Base-by-base conservation (phyloP, 1,140 invertebrate genomes). In the Venturia canescens region DNA sequence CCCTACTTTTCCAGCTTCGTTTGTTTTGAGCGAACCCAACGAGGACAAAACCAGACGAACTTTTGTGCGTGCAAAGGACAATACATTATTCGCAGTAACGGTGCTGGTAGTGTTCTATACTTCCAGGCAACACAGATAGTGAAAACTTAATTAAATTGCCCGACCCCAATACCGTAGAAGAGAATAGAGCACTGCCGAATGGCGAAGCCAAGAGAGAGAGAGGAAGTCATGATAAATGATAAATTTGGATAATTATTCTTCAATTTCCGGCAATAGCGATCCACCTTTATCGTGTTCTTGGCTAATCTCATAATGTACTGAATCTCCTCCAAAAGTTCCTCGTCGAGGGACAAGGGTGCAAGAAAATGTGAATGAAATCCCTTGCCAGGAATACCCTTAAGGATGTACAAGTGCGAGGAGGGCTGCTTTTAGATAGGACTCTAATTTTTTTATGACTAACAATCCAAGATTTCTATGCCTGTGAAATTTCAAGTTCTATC, bases 221-320 rank as follows among this genome's bases (percentile, higher is more conserved):
- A 34, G 18, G 23, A 26, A 18, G 21, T 23, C 3, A 7, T 15
- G 66, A 9, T 67, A 27, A 67, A 29, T 6, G 66, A 6, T 67
- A 67, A 67, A 67, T 67, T 67, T 29, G 27, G 66, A 67, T 67
- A 67, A 67, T 67, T 67, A 67, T 67, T 67, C 27, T 29, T 67
- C 66, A 6, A 67, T 67, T 67, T 29, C 23, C 3, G 66, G 66
- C 66, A 67, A 26, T 26, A 67, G 66, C 4, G 66, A 67, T 67
- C 66, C 66, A 67, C 66, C 66, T 67, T 67, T 67, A 29, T 16
- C 66, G 66, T 67, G 66, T 67, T 67, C 66, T 29, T 26, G 66
- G 4, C 7, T 26, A 27, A 67, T 67, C 11, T 29, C 27, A 16
- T 27, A n/a, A n/a, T 16, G 13, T 29, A 3, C 23, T 26, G 66